Conservation (phyloP, 2,797 vertebrate genomes). For the Typhlichthys subterraneus region DNA sequence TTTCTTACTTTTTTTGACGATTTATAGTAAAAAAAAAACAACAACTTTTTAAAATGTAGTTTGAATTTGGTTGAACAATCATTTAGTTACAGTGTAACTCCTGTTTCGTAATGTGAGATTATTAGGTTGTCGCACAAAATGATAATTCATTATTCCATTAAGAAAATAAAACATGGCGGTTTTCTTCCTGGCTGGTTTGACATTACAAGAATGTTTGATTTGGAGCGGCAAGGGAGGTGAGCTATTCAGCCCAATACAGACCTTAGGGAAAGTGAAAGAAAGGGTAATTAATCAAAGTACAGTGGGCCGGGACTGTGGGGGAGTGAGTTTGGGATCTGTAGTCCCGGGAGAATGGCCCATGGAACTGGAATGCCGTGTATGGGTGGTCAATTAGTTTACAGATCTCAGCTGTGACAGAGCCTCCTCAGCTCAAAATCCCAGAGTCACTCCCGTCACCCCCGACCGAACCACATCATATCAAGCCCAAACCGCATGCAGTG, state of each 20-base stretch:
- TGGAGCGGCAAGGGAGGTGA: slow-evolving; percentile 58
- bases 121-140: slow-evolving; percentile 41
- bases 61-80: slow-evolving; percentile 22
- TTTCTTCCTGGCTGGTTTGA: slow-evolving; percentile 59
- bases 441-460: slow-evolving; percentile 46
- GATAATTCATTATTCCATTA: slow-evolving; percentile 56
- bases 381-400: slow-evolving; percentile 81
- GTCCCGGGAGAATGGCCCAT: slow-evolving; percentile 55
- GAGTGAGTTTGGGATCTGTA: slow-evolving; percentile 50
- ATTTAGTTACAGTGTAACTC: slow-evolving; percentile 17
- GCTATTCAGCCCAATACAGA: slow-evolving; percentile 53
- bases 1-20: too few relatives aligned
- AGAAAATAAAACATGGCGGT: slow-evolving; percentile 60
- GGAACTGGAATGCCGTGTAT: slow-evolving; percentile 59
- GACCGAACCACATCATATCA: slow-evolving; percentile 71
- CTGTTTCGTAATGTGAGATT: slow-evolving; percentile 50
- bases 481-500: slow-evolving; percentile 64
- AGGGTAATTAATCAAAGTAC: slow-evolving; percentile 73
- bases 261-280: slow-evolving; percentile 36
- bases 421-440: slow-evolving; percentile 40
- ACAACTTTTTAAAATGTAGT: too few relatives aligned
- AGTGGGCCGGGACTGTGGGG: slow-evolving; percentile 46
- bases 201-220: slow-evolving; percentile 67
- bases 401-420: slow-evolving; percentile 73
- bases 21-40: too few relatives aligned